Evolutionary conservation across 2,113 vertebrate genomes (phyloP).

Genomic region (Strix uralensis): DNA sequence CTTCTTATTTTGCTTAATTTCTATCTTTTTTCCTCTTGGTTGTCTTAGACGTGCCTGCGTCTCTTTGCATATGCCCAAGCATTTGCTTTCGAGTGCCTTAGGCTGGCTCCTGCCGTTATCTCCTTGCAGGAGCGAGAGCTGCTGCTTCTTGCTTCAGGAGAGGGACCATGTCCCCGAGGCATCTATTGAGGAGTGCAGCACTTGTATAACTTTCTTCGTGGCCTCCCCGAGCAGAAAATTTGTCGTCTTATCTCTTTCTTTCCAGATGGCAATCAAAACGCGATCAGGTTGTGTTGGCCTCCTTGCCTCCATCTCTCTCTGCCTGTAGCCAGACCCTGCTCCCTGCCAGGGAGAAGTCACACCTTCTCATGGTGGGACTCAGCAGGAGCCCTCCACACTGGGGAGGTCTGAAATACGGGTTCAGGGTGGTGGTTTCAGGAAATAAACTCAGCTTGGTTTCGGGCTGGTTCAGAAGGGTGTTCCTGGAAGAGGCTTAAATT

Average conservation of each 20-base stretch:
- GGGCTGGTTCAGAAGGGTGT: neutral
- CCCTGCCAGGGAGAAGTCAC: too few species aligned
- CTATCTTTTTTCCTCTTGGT: slow-evolving; percentile 20
- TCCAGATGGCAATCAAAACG: accelerated
- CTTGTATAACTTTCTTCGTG: neutral
- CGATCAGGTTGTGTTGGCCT: neutral
- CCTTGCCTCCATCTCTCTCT: neutral
- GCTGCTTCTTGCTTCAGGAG: neutral
- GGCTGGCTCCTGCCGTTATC: neutral
- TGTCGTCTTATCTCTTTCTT: neutral
- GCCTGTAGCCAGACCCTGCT: neutral
- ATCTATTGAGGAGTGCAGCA: neutral
- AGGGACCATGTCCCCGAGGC: neutral
- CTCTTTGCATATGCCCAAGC: neutral
- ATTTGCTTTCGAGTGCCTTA: slow-evolving; percentile 19
- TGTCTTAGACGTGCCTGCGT: neutral
- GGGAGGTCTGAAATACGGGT: neutral
- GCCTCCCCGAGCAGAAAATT: neutral
- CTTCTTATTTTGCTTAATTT: slow-evolving; percentile 51
- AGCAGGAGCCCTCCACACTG: accelerated
- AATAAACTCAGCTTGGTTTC: neutral
- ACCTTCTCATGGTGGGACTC: accelerated
- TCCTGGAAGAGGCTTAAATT: neutral
- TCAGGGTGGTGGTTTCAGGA: neutral
- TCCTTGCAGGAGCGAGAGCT: neutral